Evolutionary conservation across 2,888 invertebrate species (phyloP).

Genomic region (Eilema sororculum): DNA sequence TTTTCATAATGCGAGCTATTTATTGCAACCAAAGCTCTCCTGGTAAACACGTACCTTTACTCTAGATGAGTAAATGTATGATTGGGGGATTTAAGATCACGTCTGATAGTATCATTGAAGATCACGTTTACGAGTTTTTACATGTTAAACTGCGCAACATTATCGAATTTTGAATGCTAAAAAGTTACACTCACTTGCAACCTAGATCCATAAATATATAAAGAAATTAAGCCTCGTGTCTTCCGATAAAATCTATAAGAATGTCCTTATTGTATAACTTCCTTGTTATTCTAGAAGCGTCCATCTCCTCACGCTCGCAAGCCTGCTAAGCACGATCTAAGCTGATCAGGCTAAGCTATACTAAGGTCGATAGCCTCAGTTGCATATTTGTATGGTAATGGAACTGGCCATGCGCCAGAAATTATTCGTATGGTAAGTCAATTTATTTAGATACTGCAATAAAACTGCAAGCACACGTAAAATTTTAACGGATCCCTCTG

Average conservation of each 20-base stretch:
- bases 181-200: too few species aligned
- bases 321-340: slow-evolving; percentile 1
- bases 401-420: slow-evolving; percentile 12
- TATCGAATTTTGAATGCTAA: too few species aligned
- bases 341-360: slow-evolving; percentile 6
- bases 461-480: background rate
- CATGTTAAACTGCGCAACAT: too few species aligned
- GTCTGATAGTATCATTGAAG: too few species aligned
- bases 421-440: background rate
- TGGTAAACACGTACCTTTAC: too few species aligned
- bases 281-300: slow-evolving; percentile 10
- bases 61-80: too few species aligned
- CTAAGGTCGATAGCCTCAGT: slow-evolving; percentile 7
- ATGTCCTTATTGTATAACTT: background rate
- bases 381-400: slow-evolving; percentile 4
- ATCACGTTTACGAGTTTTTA: too few species aligned
- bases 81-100: too few species aligned
- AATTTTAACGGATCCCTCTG: background rate
- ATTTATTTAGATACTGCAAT: background rate
- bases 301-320: background rate
- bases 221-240: background rate
- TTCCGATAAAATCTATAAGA: background rate
- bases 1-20: too few species aligned
- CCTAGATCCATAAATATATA: too few species aligned
- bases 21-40: too few species aligned